A percentile compares a stretch with the other conserved stretches of the same genome.
Evolutionary conservation across 2,797 vertebrate genomes (phyloP).

Genomic region (Macroramphosus scolopax): DNA sequence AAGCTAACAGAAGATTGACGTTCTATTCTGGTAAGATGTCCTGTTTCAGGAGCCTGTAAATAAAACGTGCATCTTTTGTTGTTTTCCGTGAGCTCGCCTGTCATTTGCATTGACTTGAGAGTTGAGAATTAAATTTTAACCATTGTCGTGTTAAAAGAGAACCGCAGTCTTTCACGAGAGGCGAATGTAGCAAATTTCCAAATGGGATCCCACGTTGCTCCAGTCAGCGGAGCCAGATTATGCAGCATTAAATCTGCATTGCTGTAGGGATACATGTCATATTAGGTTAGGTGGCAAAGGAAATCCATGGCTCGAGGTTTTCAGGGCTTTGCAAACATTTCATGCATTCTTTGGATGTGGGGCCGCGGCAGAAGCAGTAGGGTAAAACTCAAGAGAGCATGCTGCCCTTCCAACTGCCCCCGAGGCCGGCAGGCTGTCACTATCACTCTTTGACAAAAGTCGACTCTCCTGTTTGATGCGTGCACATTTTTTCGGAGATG

Average conservation of each 20-base stretch:
- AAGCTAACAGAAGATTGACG: slow-evolving; percentile 47
- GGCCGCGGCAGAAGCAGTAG: slow-evolving; percentile 47
- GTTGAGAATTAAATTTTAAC: slow-evolving; percentile 75
- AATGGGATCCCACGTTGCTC: slow-evolving; percentile 66
- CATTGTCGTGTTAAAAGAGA: slow-evolving; percentile 42
- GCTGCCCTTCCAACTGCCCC: slow-evolving; percentile 55
- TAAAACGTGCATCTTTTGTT: slow-evolving; percentile 51
- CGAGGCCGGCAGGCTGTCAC: slow-evolving; percentile 58
- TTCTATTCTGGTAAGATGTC: slow-evolving; percentile 30
- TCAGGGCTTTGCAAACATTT: slow-evolving; percentile 58
- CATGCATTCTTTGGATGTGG: slow-evolving; percentile 43
- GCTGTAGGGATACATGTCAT: slow-evolving; percentile 70
- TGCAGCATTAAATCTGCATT: slow-evolving; percentile 63
- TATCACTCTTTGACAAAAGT: slow-evolving; percentile 52
- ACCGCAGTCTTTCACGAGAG: slow-evolving; percentile 62
- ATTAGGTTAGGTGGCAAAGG: slow-evolving; percentile 57
- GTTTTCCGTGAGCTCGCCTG: slow-evolving; percentile 58
- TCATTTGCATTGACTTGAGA: slow-evolving; percentile 62
- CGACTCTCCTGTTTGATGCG: slow-evolving; percentile 46
- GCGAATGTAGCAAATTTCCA: slow-evolving; percentile 68
- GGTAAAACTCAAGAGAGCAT: slow-evolving; percentile 54
- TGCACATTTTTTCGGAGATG: slow-evolving; percentile 46
- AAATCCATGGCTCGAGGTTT: slow-evolving; percentile 60
- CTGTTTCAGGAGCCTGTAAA: slow-evolving; percentile 48
- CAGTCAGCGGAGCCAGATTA: slow-evolving; percentile 64